Evolutionary conservation across 2,888 invertebrate genomes (phyloP).

Genomic region (Rhimphoctona megacephalus): DNA sequence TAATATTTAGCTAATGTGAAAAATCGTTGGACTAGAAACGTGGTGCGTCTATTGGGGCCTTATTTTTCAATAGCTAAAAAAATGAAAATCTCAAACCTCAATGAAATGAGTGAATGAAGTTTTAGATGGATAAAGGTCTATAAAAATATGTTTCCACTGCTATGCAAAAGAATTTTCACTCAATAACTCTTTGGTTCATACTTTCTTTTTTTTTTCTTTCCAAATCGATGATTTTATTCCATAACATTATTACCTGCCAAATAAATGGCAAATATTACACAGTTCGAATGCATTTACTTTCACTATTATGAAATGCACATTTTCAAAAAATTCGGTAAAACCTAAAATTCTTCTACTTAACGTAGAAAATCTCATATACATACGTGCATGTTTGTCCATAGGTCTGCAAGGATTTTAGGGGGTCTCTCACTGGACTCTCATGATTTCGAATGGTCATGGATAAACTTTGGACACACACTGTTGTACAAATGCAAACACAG

Average conservation of each 20-base stretch:
- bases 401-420: constrained; percentile 9
- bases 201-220: background rate
- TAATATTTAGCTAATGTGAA: background rate
- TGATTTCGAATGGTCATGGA: constrained; percentile 35
- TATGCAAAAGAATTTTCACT: background rate
- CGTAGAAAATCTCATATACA: background rate
- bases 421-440: constrained; percentile 18
- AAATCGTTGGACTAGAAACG: background rate
- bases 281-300: background rate
- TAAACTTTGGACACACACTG: constrained; percentile 19
- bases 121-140: background rate
- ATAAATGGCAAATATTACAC: background rate
- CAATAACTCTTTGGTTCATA: background rate
- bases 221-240: background rate
- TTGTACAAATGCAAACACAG: constrained; percentile 48
- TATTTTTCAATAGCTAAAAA: background rate
- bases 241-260: background rate
- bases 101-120: background rate
- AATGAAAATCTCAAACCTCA: background rate
- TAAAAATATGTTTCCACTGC: background rate
- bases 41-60: background rate
- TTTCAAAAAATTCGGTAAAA: background rate
- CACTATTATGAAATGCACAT: background rate
- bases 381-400: background rate
- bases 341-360: background rate